Percentiles rank a stretch among this genome's conserved stretches.
These are phyloP conservation scores for Psittacus erithacus DNA, from an alignment of 2,113 vertebrate species.

Conservation along the genomic window DNA sequence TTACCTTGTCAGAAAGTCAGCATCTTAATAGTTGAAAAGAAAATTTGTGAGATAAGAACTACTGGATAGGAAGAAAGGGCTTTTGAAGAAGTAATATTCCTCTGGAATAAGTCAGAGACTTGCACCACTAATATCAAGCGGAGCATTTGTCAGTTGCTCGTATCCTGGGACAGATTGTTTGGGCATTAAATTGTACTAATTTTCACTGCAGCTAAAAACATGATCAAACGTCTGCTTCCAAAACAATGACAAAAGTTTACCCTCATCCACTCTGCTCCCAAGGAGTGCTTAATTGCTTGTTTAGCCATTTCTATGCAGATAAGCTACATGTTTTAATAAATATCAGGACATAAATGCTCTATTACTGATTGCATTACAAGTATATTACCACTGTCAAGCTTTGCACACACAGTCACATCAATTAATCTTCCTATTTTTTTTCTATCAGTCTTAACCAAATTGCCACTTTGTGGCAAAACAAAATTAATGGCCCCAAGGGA, in stretches of 20 bases:
- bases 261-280: neutral
- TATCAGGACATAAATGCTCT: neutral
- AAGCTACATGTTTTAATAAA: neutral
- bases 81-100: neutral
- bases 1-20: slow-evolving; percentile 8
- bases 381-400: neutral
- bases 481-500: neutral
- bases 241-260: neutral
- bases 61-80: neutral
- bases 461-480: neutral
- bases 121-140: neutral
- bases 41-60: slow-evolving; percentile 10
- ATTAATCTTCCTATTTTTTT: slow-evolving; percentile 7
- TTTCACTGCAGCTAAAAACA: neutral
- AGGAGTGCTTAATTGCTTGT: neutral
- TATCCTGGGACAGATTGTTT: neutral
- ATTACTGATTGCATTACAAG: neutral
- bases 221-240: neutral
- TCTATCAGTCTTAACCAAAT: neutral
- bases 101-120: neutral
- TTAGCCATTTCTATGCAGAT: neutral
- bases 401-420: neutral
- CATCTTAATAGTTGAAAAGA: neutral
- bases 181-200: neutral
- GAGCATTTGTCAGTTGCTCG: neutral